phyloP scores from a whole-genome alignment of 2,888 invertebrate genomes.

The Chorisops tibialis region DNA sequence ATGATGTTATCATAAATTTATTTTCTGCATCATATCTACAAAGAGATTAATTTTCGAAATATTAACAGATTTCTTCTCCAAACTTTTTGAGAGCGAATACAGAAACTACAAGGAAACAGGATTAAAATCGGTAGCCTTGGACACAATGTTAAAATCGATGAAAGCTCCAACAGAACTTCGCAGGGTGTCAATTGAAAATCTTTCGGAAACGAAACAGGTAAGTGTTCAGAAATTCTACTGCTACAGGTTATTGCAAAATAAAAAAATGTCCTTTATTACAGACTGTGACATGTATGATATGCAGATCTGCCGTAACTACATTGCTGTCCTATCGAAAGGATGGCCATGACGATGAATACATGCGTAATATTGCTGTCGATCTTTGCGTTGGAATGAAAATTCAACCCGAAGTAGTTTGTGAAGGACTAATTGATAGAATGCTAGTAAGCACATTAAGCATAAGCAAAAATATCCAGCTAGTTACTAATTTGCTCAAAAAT shows the following conservation, averaged over 20 bases:
- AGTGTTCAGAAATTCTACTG: background rate
- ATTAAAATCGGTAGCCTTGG: conserved; percentile 39
- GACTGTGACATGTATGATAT: conserved; percentile 42
- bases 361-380: conserved; percentile 50
- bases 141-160: conserved; percentile 39
- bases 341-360: conserved; percentile 49
- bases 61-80: conserved; percentile 39
- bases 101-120: conserved; percentile 41
- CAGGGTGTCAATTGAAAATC: conserved; percentile 38
- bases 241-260: too few species aligned
- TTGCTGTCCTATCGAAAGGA: conserved; percentile 50
- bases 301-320: conserved; percentile 41
- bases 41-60: too few species aligned
- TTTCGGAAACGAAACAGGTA: conserved; percentile 38
- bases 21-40: too few species aligned
- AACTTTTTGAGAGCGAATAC: conserved; percentile 42
- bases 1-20: too few species aligned
- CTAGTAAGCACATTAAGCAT: conserved; percentile 52
- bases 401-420: conserved; percentile 60
- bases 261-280: conserved; percentile 41
- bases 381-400: conserved; percentile 60
- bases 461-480: conserved; percentile 34
- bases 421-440: conserved; percentile 59
- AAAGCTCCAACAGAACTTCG: conserved; percentile 42
- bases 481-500: too few species aligned